Conservation (phyloP, 1,140 invertebrate genomes). For the Chlorops oryzae region DNA sequence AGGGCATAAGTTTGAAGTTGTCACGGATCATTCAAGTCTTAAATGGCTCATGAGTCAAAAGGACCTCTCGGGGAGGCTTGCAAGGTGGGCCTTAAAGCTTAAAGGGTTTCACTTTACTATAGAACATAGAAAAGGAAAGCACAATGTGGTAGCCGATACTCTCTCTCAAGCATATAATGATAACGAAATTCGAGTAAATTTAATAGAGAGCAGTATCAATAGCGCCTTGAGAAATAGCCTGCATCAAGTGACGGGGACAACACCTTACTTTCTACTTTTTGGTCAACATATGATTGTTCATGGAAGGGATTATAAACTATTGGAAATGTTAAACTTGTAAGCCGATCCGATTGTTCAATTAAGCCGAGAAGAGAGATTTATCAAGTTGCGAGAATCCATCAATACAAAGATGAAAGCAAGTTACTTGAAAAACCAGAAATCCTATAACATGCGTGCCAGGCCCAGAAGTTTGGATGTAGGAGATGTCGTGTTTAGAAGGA, state of each 20-base stretch:
- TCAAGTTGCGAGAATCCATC: background rate
- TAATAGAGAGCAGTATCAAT: background rate
- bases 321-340: too few relatives aligned
- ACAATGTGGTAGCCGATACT: background rate
- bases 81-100: background rate
- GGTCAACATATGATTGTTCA: background rate
- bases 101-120: background rate
- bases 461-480: background rate
- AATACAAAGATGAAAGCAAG: background rate
- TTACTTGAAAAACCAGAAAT: background rate
- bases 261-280: background rate
- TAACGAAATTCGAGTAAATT: too few relatives aligned
- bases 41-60: background rate
- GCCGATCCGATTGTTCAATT: too few relatives aligned
- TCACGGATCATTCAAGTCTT: background rate
- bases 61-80: background rate
- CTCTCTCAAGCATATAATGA: background rate
- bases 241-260: background rate
- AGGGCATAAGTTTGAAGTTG: conserved; percentile 10
- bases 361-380: too few relatives aligned
- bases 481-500: background rate
- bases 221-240: background rate
- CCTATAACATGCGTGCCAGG: background rate
- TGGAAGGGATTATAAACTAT: background rate
- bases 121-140: background rate